Percentiles rank a stretch among this genome's conserved stretches.
Conservation (phyloP, 2,797 vertebrate genomes). For the Paratrypauchen microcephalus region DNA sequence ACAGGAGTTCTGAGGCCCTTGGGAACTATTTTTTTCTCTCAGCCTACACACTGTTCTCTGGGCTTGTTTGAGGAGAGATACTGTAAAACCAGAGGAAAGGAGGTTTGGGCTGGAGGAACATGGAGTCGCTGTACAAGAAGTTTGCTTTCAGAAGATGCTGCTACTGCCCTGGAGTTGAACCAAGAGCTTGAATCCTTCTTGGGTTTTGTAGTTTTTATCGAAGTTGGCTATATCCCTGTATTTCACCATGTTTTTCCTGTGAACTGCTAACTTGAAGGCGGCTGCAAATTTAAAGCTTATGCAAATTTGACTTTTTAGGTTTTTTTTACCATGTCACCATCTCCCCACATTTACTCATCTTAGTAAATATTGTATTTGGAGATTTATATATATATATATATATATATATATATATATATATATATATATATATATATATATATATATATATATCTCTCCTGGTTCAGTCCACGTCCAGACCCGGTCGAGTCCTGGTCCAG, state of each 20-base stretch:
- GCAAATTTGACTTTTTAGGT: no score
- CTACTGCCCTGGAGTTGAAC: constrained; percentile 7
- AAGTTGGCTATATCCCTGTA: neutral
- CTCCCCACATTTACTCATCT: no score
- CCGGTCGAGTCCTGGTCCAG: no score
- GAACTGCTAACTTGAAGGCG: neutral
- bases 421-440: no score
- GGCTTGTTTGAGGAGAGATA: constrained; percentile 12
- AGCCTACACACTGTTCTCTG: constrained; percentile 21
- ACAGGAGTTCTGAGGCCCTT: constrained; percentile 15
- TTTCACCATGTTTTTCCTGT: neutral
- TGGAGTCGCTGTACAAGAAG: neutral
- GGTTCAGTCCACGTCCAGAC: no score
- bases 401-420: no score
- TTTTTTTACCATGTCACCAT: no score
- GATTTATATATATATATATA: no score
- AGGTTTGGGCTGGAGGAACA: neutral
- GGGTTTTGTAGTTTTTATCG: no score
- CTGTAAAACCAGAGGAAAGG: neutral
- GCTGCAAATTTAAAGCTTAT: neutral
- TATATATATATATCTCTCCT: no score
- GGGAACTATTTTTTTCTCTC: constrained; percentile 21
- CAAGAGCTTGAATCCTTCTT: neutral
- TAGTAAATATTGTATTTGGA: no score
- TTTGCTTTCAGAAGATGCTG: neutral